A percentile compares a stretch with the other conserved stretches of the same genome.
phyloP scores from a whole-genome alignment of 1,140 invertebrate species.

The Drosophila nasuta region DNA sequence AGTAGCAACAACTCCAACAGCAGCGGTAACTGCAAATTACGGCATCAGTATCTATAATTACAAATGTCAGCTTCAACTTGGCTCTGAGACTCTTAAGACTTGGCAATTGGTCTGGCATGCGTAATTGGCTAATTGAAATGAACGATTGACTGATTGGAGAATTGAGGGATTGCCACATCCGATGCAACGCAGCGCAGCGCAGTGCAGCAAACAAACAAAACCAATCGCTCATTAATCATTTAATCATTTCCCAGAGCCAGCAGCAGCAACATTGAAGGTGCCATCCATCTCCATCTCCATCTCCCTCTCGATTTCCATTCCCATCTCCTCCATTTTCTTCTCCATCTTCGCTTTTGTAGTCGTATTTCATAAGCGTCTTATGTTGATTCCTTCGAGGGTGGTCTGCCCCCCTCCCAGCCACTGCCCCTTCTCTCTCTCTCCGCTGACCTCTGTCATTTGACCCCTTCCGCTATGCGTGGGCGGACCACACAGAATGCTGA shows the following conservation, averaged over 20 bases:
- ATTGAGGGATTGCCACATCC: constrained; percentile 50
- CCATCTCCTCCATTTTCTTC: neutral
- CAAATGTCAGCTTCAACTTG: constrained; percentile 53
- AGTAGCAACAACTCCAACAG: constrained; percentile 1
- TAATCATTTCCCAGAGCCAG: constrained; percentile 20
- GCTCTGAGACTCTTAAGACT: neutral
- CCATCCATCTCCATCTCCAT: neutral
- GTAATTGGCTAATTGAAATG: constrained; percentile 76
- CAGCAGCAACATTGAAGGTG: constrained; percentile 19
- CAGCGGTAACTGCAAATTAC: constrained; percentile 63
- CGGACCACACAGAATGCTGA: constrained; percentile 34
- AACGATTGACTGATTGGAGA: constrained; percentile 45
- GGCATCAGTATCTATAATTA: constrained; percentile 63
- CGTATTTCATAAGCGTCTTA: constrained; percentile 38
- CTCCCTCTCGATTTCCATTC: neutral
- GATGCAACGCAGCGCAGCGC: constrained; percentile 12
- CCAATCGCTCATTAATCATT: constrained; percentile 44
- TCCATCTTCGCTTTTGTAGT: neutral
- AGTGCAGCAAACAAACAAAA: constrained; percentile 7
- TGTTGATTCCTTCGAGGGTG: constrained; percentile 39
- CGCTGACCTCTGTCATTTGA: neutral
- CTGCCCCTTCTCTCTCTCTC: neutral
- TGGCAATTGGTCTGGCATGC: constrained; percentile 47
- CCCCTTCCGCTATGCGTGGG: constrained; percentile 39
- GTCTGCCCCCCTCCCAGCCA: constrained; percentile 21